Base-by-base conservation (phyloP, 2,113 vertebrate genomes). In the Mesitornis unicolor region DNA sequence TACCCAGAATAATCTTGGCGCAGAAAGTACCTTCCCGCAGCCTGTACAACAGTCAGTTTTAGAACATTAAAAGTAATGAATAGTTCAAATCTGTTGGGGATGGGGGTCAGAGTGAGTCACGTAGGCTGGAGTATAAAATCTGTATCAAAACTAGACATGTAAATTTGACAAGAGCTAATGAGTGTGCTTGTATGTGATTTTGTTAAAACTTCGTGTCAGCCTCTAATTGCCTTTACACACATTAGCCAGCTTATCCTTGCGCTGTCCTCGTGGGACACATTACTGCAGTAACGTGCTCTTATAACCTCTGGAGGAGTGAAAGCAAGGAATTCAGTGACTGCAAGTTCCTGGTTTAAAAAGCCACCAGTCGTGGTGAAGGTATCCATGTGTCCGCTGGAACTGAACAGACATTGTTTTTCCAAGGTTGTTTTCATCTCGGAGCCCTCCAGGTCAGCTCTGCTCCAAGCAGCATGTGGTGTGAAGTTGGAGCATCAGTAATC, bases 1-100 rank as follows among this genome's bases (percentile, higher is more conserved):
- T 96, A 93, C 92, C 91, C 97, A 96, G 93, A 97, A 90, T 95
- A 89, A 77, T 92, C 83, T 87, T 86, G 94, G 92, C 19, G 5
- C 84, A 85, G 90, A 94, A 94, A 96, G 92, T 64, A 40, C 56
- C 85, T 94, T 92, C 80, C 82, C 21, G 8, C 67, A 93, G 82
- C 92, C 87, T 91, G 86, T 61, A 93, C 90, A 94, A 89, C 88
- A 96, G 93, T 88, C 89, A 90, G 84, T 60, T 93, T 93, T 84
- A 56, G 87, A 96, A 59, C 82, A 92, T 91, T 69, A 93, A 88
- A 84, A 93, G 91, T 87, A 95, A 95, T 93, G 82, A 96, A 87
- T 86, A 83, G 74, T 81, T 90, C 90, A 92, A 91, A 96, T 91
- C 76, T 97, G 22, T 82, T 71, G 87, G 86, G 88, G 86, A 61